Evolutionary conservation across 2,797 vertebrate species (phyloP).

Genomic region (Acrossocheilus wenchowensis): DNA sequence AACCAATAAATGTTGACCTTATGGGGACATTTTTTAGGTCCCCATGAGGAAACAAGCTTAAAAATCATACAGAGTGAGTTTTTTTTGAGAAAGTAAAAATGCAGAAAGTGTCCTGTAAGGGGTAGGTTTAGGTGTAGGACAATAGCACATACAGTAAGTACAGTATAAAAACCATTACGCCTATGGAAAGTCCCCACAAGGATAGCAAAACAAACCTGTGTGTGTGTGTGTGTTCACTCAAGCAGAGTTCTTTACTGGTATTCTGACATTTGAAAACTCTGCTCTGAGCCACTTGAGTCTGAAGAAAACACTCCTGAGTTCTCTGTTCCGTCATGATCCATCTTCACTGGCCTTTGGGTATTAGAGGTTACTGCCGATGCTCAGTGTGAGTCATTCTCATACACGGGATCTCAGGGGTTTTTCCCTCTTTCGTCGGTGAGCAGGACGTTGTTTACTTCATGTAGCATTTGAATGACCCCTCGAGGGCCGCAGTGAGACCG

Average conservation of each 20-base stretch:
- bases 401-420: neutral
- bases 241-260: conserved; percentile 3
- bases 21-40: too few species aligned
- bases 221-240: neutral
- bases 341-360: conserved; percentile 39
- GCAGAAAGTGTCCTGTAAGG: too few species aligned
- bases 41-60: too few species aligned
- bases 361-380: conserved; percentile 24
- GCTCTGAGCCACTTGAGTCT: conserved; percentile 8
- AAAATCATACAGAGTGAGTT: too few species aligned
- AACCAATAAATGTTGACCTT: too few species aligned
- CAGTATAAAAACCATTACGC: too few species aligned
- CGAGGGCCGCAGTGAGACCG: neutral
- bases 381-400: neutral
- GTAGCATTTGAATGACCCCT: conserved; percentile 27
- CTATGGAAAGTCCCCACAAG: too few species aligned
- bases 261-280: conserved; percentile 25
- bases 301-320: conserved; percentile 26
- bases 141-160: too few species aligned
- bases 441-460: conserved; percentile 29
- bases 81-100: too few species aligned
- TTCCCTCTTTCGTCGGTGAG: neutral
- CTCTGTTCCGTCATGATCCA: conserved; percentile 18
- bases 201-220: too few species aligned
- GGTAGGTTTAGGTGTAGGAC: too few species aligned